A percentile compares a stretch with the other conserved stretches of the same genome.
phyloP scores from a whole-genome alignment of 2,888 invertebrate species.

The Serripes groenlandicus region DNA sequence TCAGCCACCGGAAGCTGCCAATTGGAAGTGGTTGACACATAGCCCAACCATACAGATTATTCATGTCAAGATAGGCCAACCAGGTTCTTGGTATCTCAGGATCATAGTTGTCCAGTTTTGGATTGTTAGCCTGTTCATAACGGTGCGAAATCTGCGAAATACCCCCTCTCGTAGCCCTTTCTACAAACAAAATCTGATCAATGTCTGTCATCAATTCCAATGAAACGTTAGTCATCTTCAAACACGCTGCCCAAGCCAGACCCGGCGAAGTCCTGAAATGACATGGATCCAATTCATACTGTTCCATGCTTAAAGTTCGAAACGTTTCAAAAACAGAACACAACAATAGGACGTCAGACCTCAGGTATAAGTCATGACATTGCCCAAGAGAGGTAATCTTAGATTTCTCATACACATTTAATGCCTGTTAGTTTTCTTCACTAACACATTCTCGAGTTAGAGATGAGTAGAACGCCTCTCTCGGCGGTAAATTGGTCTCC shows the following conservation, averaged over 20 bases:
- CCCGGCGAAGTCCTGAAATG: conserved; percentile 79
- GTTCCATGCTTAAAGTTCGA: conserved; percentile 20
- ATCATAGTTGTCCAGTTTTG: conserved; percentile 51
- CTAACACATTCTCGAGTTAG: conserved; percentile 42
- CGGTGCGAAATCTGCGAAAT: conserved; percentile 45
- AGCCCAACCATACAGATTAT: conserved; percentile 57
- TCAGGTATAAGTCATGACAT: conserved; percentile 45
- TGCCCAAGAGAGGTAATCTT: conserved; percentile 19
- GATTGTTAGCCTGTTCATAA: conserved; percentile 49
- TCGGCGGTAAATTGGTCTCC: conserved; percentile 20
- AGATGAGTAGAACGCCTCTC: conserved; percentile 61
- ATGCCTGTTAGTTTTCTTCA: conserved; percentile 58
- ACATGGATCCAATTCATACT: conserved; percentile 73
- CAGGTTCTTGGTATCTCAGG: conserved; percentile 52
- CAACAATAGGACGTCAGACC: conserved; percentile 42
- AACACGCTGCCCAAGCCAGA: conserved; percentile 62
- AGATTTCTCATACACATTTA: conserved; percentile 38
- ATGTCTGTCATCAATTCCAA: conserved; percentile 49
- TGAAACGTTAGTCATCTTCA: conserved; percentile 40
- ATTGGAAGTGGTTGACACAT: conserved; percentile 76
- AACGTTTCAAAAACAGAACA: conserved; percentile 47
- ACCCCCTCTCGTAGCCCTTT: conserved; percentile 31
- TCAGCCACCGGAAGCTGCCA: conserved; percentile 62
- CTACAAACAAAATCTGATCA: conserved; percentile 21
- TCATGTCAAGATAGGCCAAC: conserved; percentile 22